Base-by-base conservation (phyloP, 1,140 invertebrate genomes). In the Aradophagus sp. region DNA sequence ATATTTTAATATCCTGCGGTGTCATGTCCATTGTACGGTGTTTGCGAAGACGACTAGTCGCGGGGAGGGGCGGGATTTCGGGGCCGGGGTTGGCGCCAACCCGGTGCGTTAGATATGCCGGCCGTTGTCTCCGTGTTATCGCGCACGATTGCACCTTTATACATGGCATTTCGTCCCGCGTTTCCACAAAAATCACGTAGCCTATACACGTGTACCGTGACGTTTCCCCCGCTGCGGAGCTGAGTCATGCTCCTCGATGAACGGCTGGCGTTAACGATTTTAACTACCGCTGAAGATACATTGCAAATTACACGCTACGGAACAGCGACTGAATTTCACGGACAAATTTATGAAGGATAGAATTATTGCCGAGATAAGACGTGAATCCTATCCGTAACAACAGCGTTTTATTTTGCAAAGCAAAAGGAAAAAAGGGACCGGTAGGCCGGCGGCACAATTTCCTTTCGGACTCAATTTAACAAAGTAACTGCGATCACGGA, bases 1-100 rank as follows among this genome's bases (percentile, higher is more conserved):
- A 79, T 77, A 78, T 77, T 81, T 81, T 77, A 77, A 78, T 79
- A 80, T 77, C 77, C 75, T 79, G 75, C 75, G 69, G 66, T 75
- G 77, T 80, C 77, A 79, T 76, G 76, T 77, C 71, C 74, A 80
- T 73, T 72, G 56, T 52, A 42, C 13, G 42, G 29, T 50, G 47
- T 55, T 56, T 53, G 55, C 32, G 35, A 61, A 62, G 62, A 55
- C 42, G 45, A 44, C 26, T 50, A 27, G 15, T 11, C 14, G 11
- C 11, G 26, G 34, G 44, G 26, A 17, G 36, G 39, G 50, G 10
- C 4, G 14, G 41, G 29, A 14, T 8, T 4, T 8, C 20, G 23
- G 17, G 2, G 3, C 5, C 13, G 17, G 36, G 3, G 34, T 29
- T 23, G 34, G 20, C 11, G 8, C n/a, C 19, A 19, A 29, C 35